Evolutionary conservation across 2,797 vertebrate species (phyloP).

Genomic region (Cryptoblepharus egeriae): DNA sequence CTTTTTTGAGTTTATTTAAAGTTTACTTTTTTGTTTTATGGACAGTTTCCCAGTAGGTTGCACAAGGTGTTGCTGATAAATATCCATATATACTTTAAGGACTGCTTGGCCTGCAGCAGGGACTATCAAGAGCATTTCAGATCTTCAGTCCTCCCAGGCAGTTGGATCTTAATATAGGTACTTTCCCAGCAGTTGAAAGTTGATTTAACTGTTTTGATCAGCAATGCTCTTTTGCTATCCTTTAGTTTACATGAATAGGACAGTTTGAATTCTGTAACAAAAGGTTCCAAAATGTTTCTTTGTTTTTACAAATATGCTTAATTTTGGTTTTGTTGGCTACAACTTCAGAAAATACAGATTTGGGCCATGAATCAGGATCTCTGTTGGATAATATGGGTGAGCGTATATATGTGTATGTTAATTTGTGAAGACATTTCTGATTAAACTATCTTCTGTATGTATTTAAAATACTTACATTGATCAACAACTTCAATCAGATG

Average conservation of each 20-base stretch:
- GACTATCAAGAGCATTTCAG: conserved; percentile 69
- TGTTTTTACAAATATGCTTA: neutral
- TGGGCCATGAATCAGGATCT: neutral
- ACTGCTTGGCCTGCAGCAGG: conserved; percentile 65
- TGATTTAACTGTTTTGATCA: neutral
- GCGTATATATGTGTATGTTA: neutral
- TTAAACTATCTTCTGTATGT: neutral
- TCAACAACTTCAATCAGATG: neutral
- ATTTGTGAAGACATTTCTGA: neutral
- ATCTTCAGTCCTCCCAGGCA: conserved; percentile 34
- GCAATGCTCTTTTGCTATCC: neutral
- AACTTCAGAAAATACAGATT: neutral
- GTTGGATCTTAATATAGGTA: conserved; percentile 30
- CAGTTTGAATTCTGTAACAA: neutral
- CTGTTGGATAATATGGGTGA: neutral
- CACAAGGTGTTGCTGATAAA: conserved; percentile 47
- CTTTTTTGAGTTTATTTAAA: no score
- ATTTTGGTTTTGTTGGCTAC: neutral
- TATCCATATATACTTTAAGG: conserved; percentile 46
- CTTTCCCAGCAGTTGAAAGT: neutral
- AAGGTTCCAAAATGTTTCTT: neutral
- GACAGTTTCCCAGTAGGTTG: conserved; percentile 56
- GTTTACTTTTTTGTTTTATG: conserved; percentile 57
- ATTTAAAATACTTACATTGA: neutral
- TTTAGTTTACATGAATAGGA: neutral